Conservation (phyloP, 2,888 invertebrate species). For the Pristionchus japonicus region DNA sequence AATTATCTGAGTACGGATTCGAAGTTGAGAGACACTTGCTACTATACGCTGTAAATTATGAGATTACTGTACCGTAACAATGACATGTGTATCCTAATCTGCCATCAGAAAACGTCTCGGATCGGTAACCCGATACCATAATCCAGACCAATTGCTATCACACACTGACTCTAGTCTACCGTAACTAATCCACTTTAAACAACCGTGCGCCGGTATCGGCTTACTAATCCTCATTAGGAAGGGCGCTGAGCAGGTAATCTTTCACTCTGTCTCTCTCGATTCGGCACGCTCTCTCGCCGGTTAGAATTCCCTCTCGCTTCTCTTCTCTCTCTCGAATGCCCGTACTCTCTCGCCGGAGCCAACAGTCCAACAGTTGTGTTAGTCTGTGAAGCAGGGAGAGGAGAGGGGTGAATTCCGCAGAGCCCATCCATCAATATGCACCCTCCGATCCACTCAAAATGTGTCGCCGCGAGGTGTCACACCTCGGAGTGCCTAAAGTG, state of each 20-base stretch:
- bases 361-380: background rate
- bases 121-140: background rate
- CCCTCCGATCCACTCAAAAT: background rate
- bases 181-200: constrained; percentile 35
- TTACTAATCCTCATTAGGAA: constrained; percentile 20
- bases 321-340: background rate
- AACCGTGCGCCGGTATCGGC: background rate
- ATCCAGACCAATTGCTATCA: constrained; percentile 8
- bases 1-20: background rate
- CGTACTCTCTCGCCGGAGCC: background rate
- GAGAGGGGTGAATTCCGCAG: too few species aligned
- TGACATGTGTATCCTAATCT: background rate
- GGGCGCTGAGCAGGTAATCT: background rate
- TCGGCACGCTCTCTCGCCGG: background rate
- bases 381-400: background rate
- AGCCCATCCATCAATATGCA: constrained; percentile 12
- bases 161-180: too few species aligned
- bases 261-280: background rate
- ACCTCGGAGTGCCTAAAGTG: constrained; percentile 35
- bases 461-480: constrained; percentile 28
- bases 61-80: too few species aligned
- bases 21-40: background rate
- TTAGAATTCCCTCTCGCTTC: background rate
- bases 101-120: background rate
- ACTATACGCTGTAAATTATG: background rate